Conservation (phyloP, 2,797 vertebrate species). For the Chromis chromis region DNA sequence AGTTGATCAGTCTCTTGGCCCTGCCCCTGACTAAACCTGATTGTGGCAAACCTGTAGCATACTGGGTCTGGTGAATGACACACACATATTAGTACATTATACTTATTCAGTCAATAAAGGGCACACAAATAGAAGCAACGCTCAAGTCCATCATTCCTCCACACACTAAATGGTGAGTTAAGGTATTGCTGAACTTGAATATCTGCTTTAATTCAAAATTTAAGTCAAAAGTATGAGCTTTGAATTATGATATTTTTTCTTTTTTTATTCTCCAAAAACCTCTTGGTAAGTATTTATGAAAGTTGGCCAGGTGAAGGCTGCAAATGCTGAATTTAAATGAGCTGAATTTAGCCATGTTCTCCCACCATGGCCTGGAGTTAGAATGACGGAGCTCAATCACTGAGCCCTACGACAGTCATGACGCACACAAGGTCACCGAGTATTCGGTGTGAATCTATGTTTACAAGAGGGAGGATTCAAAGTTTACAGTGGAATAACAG, state of each 20-base stretch:
- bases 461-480: slow-evolving; percentile 39
- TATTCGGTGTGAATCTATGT: slow-evolving; percentile 22
- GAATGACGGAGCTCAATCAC: slow-evolving; percentile 22
- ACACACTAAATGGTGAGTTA: too few species aligned
- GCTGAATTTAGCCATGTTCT: slow-evolving; percentile 23
- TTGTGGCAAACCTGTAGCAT: too few species aligned
- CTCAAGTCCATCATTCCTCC: too few species aligned
- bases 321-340: slow-evolving; percentile 36
- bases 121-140: too few species aligned
- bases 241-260: background rate
- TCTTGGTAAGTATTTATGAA: background rate
- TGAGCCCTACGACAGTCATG: slow-evolving; percentile 2
- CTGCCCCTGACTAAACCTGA: too few species aligned
- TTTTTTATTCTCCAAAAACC: background rate
- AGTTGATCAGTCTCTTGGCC: too few species aligned
- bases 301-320: background rate
- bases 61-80: too few species aligned
- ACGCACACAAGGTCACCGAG: slow-evolving; percentile 35
- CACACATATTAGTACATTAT: too few species aligned
- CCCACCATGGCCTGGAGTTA: slow-evolving; percentile 50
- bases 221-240: background rate
- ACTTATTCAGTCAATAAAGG: too few species aligned
- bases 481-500: slow-evolving; percentile 24
- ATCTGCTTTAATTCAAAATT: background rate
- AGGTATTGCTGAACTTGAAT: too few species aligned